Evolutionary conservation across 2,797 vertebrate species (phyloP), one percentile per base, ranked within the genome.

Genomic region (Acanthis flammea): DNA sequence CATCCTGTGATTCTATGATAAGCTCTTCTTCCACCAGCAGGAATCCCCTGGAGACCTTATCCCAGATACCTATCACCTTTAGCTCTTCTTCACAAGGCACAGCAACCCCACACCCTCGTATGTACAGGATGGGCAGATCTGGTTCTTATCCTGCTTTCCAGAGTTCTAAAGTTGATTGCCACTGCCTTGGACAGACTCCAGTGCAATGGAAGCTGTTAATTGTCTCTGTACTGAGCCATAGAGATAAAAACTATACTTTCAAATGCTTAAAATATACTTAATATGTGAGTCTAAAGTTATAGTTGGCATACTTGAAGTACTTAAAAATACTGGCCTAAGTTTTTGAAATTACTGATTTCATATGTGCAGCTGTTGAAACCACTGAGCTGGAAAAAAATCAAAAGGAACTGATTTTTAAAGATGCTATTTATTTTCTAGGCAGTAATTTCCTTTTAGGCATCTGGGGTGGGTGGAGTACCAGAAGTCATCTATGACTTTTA

Each of bases 341-440:
- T 88, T 92, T 67, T 82, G 65, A 65, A 78, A 42, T 63, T 18
- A 13, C 21, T 42, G 31, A 23, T 87, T 85, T 92, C 24, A 70
- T 25, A 16, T 67, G 4, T 65, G 50, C 30, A 67, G 8, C 35
- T 74, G 14, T 45, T 58, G 54, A 79, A 51, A 35, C 47, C 63
- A 31, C 30, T 1, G 10, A 65, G 18, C 14, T 63, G 42, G 14
- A 65, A 47, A 39, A 81, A 57, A 74, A 37, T 25, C 0, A 41
- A 28, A 72, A 86, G 55, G 13, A 85, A 25, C 8, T 23, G 12
- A 19, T 93, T 92, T 90, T 92, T 48, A 41, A 48, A 86, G 10
- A 17, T 18, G 17, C 35, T 31, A 11, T 3, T 18, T 62, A 0
- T 80, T 88, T 91, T 75, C 55, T 65, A 19, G 53, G 42, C 57